A percentile compares a stretch with the other conserved stretches of the same genome.
phyloP scores from a whole-genome alignment of 1,140 invertebrate genomes.

The Drosophila persimilis region DNA sequence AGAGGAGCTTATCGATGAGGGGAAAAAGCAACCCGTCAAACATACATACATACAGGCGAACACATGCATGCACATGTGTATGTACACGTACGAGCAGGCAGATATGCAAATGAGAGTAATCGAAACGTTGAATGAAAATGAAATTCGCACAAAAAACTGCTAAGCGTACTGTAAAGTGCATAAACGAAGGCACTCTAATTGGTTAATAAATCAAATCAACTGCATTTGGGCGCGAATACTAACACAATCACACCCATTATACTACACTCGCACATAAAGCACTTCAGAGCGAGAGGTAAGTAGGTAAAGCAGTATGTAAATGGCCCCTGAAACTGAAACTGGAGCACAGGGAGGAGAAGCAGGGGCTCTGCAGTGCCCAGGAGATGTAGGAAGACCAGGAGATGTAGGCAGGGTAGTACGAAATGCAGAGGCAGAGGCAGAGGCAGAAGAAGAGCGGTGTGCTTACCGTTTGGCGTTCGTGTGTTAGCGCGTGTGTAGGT shows the following conservation, averaged over 20 bases:
- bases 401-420: not conserved
- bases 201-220: constrained; percentile 43
- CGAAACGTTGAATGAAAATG: constrained; percentile 64
- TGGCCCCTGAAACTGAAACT: constrained; percentile 63
- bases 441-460: constrained; percentile 29
- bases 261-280: constrained; percentile 8
- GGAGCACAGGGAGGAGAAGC: constrained; percentile 52
- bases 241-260: constrained; percentile 21
- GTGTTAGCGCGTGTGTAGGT: constrained; percentile 18
- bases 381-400: no score
- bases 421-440: not conserved
- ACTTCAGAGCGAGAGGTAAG: constrained; percentile 35
- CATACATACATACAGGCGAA: constrained; percentile 14
- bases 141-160: constrained; percentile 19
- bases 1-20: constrained; percentile 67
- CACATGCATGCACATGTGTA: constrained; percentile 28
- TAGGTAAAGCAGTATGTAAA: constrained; percentile 53
- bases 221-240: constrained; percentile 61
- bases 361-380: constrained; percentile 26
- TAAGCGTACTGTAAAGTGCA: constrained; percentile 22
- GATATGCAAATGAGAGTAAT: constrained; percentile 46
- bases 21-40: constrained; percentile 57
- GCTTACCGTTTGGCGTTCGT: constrained; percentile 30
- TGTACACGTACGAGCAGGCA: constrained; percentile 25
- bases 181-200: constrained; percentile 45